Base-by-base conservation (phyloP, 2,797 vertebrate genomes). In the Vespertilio murinus region DNA sequence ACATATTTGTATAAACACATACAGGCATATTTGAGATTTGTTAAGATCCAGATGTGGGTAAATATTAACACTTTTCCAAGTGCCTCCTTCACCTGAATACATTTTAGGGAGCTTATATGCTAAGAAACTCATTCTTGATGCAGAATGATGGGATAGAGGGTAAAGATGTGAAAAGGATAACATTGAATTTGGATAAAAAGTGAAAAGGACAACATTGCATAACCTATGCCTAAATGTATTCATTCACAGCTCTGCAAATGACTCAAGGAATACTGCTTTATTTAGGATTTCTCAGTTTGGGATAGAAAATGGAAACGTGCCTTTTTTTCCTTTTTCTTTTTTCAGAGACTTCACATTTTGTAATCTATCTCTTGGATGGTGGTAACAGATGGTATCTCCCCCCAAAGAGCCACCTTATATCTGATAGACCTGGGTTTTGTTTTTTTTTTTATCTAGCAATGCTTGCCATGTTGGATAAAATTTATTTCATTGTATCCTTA, bases 331-430 rank as follows among this genome's bases (percentile, higher is more conserved):
- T 42, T 42, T 42, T 6, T 42, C 11, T 42, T 42, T 42, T 11
- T 11, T 2, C 42, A 42, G 74, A 90, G 33, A 77, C n/a, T 83
- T 74, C 56, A 23, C 23, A 38, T 88, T 91, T 78, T 94, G 67
- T 89, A 85, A 90, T 84, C 3, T 70, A 3, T 91, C 78, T 91
- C 35, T 89, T 75, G 54, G 22, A 64, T 85, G 20, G 28, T 79
- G 12, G 33, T 67, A 56, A 59, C 88, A 25, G 35, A 40, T 35
- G 13, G 40, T 40, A 20, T 47, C 52, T 6, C 7, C 47, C 28
- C 28, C 25, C 7, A 78, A 67, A 88, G 40, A 88, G 30, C 40
- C n/a, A 25, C 11, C 30, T 6, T 79, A 1, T 90, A 73, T 82
- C 33, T 70, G 49, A 16, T 40, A 77, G 42, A 47, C 17, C 13